Base-by-base conservation (phyloP, 30 jellyfish, hydroid and myxozoan genomes). In the Turritopsis dohrnii region DNA sequence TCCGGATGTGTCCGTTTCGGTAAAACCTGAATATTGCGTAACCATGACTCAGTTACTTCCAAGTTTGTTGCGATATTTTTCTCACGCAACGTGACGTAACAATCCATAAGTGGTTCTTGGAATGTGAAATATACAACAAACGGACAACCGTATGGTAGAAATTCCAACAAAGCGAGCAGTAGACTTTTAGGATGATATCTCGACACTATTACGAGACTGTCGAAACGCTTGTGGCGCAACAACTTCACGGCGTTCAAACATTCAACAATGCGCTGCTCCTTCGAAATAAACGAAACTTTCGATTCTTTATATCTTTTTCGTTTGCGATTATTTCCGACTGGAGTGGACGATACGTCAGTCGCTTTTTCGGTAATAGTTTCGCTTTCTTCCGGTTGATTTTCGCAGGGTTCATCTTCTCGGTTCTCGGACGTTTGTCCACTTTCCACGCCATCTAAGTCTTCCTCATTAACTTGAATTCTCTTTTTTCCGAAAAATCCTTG, bases 71-170 rank as follows among this genome's bases (percentile, higher is more conserved):
- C 98, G 25, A 84, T 8, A 27, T 89, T 60, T 24, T 69, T 72
- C 30, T 88, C 93, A 41, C 92, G 84, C 52, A 92, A 81, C 73
- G 77, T 72, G n/a, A 77, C 86, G 81, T 84, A 92, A 72, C 98
- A 92, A 80, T 87, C 95, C 95, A 85, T 81, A 9, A 92, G 87
- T 52, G 98, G 98, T 75, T 92, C 98, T 79, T 81, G 95, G 88
- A 79, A 85, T 54, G 91, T 89, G 75, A 93, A 92, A 83, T 92
- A 92, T 71, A 92, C 88, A 53, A 88, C 94, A 71, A 92, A 83
- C 18, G 98, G 98, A 21, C 84, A 20, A 5, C 96, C 86, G 28
- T 89, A 91, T 52, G 81, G 90, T 25, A 92, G 66, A 75, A 28
- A 92, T 29, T 81, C 90, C n/a, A 92, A 26, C 74, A 92, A 66